These are phyloP conservation scores for Thryonomys swinderianus DNA, from an alignment of 2,113 vertebrate species.

Conservation along the genomic window DNA sequence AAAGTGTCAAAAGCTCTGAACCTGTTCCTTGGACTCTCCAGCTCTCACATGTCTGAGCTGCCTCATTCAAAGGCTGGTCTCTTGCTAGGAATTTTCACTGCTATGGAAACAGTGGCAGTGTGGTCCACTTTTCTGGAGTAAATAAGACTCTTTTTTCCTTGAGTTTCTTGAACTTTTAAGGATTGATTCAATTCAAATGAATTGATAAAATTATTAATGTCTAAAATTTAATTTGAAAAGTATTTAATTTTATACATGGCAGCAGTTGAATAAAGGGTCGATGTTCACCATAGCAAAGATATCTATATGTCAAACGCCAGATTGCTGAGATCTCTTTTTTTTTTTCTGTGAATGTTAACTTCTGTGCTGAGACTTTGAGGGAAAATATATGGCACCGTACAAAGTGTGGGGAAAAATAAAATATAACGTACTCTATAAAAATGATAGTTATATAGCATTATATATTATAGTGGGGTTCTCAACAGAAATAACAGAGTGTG, in stretches of 20 bases:
- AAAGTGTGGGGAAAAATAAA: not conserved
- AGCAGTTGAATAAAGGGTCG: conserved; percentile 59
- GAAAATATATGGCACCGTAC: not conserved
- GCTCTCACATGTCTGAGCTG: not conserved
- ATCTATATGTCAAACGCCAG: conserved; percentile 41
- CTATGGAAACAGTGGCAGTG: not conserved
- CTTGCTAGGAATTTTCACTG: not conserved
- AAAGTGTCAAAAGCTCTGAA: conserved; percentile 13
- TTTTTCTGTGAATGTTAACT: conserved; percentile 46
- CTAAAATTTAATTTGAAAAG: conserved; percentile 60
- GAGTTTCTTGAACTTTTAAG: conserved; percentile 48
- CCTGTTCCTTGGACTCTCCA: not conserved
- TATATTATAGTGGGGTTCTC: not conserved
- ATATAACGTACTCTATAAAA: not conserved
- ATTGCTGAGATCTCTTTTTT: conserved; percentile 4
- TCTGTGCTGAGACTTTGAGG: conserved; percentile 29
- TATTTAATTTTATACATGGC: conserved; percentile 56
- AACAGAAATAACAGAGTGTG: not conserved
- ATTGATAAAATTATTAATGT: conserved; percentile 58
- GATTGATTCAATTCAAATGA: conserved; percentile 64
- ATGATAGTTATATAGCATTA: not conserved
- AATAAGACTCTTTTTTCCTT: conserved; percentile 9
- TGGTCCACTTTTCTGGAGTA: conserved; percentile 30
- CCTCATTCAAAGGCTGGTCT: not conserved
- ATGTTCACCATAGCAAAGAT: conserved; percentile 52